Evolutionary conservation across 2,888 invertebrate genomes (phyloP).

Genomic region (Metellina segmentata): DNA sequence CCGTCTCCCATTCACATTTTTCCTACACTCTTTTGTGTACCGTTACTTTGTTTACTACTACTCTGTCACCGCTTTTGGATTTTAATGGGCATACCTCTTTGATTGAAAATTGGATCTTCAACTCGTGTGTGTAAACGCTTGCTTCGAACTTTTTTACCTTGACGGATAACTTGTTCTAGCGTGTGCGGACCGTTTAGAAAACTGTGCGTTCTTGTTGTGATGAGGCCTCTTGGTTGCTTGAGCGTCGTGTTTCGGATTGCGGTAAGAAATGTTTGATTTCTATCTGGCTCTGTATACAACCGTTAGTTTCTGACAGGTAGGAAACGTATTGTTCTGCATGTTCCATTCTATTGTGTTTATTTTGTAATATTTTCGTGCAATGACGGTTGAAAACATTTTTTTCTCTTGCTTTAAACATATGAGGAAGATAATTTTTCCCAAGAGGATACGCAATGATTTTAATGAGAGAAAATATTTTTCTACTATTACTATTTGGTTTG

Average conservation of each 20-base stretch:
- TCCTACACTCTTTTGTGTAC: neutral
- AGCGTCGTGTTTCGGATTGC: neutral
- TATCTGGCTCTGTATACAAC: constrained; percentile 8
- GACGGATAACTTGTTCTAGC: constrained; percentile 42
- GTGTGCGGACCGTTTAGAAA: constrained; percentile 16
- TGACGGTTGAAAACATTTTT: too few species aligned
- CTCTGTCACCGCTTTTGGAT: constrained; percentile 15
- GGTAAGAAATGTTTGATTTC: neutral
- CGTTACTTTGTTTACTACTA: constrained; percentile 67
- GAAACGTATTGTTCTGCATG: neutral
- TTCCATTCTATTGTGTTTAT: neutral
- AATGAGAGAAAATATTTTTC: too few species aligned
- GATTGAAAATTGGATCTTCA: neutral
- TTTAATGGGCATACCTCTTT: neutral
- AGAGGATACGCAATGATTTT: too few species aligned
- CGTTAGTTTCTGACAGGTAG: neutral
- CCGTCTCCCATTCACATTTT: constrained; percentile 54
- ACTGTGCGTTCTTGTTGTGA: constrained; percentile 14
- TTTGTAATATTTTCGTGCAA: neutral
- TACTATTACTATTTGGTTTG: too few species aligned
- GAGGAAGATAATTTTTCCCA: too few species aligned
- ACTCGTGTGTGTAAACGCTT: neutral
- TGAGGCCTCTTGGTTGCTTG: constrained; percentile 43
- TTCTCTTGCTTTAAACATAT: too few species aligned
- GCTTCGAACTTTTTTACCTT: constrained; percentile 40